Percentiles rank a stretch among this genome's conserved stretches.
Conservation (phyloP, 1,140 invertebrate genomes). For the Dolichoris vasculosae region DNA sequence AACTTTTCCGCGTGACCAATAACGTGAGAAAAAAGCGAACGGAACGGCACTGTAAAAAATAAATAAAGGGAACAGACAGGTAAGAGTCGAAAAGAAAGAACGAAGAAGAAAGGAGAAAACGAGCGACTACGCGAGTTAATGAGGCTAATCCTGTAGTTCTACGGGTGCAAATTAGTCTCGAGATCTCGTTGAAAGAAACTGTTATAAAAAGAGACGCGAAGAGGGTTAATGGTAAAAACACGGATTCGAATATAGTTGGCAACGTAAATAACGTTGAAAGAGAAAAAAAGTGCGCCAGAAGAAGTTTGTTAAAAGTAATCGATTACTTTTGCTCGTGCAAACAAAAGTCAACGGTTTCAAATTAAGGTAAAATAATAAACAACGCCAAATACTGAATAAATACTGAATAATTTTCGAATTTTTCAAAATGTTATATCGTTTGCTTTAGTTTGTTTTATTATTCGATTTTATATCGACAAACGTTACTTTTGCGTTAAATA, state of each 20-base stretch:
- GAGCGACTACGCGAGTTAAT: constrained; percentile 64
- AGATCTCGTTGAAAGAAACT: constrained; percentile 58
- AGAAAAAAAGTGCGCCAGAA: constrained; percentile 40
- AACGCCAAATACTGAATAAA: too few relatives aligned
- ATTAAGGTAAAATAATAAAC: background rate
- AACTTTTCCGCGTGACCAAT: constrained; percentile 42
- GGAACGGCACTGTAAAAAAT: constrained; percentile 17
- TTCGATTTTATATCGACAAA: too few relatives aligned
- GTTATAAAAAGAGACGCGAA: background rate
- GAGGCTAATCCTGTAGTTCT: constrained; percentile 68
- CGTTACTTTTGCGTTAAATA: too few relatives aligned
- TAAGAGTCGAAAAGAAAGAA: constrained; percentile 13
- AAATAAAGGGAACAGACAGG: constrained; percentile 18
- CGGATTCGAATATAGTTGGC: background rate
- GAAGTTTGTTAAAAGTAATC: background rate
- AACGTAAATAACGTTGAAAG: background rate
- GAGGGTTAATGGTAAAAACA: background rate
- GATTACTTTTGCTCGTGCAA: background rate
- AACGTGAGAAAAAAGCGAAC: constrained; percentile 40
- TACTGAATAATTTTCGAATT: too few relatives aligned
- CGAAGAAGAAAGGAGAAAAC: constrained; percentile 46
- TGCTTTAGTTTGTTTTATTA: too few relatives aligned
- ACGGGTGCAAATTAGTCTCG: constrained; percentile 63
- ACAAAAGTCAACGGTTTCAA: background rate
- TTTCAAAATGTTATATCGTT: too few relatives aligned